Conservation (phyloP, 2,888 invertebrate species). For the Polyploca ridens region DNA sequence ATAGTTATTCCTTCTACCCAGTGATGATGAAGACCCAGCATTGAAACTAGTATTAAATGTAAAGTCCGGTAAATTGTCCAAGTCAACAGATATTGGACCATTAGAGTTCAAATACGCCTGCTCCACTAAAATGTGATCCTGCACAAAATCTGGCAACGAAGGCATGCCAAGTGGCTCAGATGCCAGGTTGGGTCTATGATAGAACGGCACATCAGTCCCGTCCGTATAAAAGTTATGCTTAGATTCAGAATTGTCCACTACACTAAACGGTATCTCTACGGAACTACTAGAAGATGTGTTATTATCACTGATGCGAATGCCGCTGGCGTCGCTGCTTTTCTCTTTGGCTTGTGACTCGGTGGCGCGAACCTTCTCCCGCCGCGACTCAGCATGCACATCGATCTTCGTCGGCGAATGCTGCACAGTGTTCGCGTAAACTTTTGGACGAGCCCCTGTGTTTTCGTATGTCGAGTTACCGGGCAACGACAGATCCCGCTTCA, state of each 20-base stretch:
- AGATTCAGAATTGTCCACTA: constrained; percentile 77
- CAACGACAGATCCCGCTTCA: constrained; percentile 86
- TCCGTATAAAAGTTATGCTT: constrained; percentile 79
- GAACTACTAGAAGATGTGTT: constrained; percentile 75
- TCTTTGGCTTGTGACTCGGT: constrained; percentile 71
- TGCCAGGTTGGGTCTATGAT: constrained; percentile 74
- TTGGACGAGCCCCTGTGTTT: constrained; percentile 91
- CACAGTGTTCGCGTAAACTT: constrained; percentile 85
- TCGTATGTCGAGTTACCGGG: constrained; percentile 85
- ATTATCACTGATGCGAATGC: constrained; percentile 62
- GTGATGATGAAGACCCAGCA: constrained; percentile 68
- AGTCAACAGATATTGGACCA: constrained; percentile 82
- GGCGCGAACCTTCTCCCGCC: constrained; percentile 65
- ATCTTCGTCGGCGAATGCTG: constrained; percentile 78
- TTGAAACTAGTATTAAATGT: constrained; percentile 83
- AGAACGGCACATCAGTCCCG: constrained; percentile 67
- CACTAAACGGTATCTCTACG: constrained; percentile 77
- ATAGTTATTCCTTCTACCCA: constrained; percentile 67
- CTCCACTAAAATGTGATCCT: constrained; percentile 93
- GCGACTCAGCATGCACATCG: constrained; percentile 63
- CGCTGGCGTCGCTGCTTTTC: constrained; percentile 56
- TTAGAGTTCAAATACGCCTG: constrained; percentile 87
- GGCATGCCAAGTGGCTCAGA: constrained; percentile 83
- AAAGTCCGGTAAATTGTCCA: constrained; percentile 88
- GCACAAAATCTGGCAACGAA: constrained; percentile 93